A percentile compares a stretch with the other conserved stretches of the same genome.
Evolutionary conservation across 2,113 vertebrate genomes (phyloP).

Genomic region (Urocolius indicus): DNA sequence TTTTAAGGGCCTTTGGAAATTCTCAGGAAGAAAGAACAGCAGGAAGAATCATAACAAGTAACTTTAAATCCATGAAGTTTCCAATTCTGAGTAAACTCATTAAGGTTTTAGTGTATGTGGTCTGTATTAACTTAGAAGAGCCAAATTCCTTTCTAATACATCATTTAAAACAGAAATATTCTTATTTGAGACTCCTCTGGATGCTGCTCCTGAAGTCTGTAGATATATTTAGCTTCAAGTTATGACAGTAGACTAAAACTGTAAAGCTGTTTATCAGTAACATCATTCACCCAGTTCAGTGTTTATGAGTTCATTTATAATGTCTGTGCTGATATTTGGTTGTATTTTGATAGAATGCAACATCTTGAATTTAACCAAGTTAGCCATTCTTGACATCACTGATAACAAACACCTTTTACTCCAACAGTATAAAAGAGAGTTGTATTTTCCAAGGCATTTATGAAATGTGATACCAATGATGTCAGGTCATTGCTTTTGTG

Average conservation of each 20-base stretch:
- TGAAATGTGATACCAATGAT: background rate
- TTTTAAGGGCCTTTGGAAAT: background rate
- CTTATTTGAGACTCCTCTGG: background rate
- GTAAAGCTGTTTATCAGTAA: background rate
- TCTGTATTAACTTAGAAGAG: background rate
- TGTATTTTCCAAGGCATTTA: background rate
- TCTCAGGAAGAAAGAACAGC: background rate
- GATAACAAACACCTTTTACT: background rate
- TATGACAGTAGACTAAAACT: background rate
- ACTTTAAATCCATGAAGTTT: background rate
- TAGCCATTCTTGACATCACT: background rate
- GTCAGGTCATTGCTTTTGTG: background rate
- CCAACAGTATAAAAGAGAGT: background rate
- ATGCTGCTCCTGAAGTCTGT: background rate
- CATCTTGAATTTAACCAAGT: background rate
- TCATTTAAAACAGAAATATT: background rate
- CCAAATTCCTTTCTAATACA: background rate
- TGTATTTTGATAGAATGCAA: background rate
- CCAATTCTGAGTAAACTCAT: background rate
- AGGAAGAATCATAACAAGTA: background rate
- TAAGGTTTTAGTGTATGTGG: background rate
- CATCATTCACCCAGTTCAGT: background rate
- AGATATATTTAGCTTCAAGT: background rate
- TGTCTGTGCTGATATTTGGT: background rate
- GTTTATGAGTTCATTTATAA: constrained; percentile 6